Percentiles rank a stretch among this genome's conserved stretches.
Evolutionary conservation across 2,113 vertebrate genomes (phyloP).

Genomic region (Cyprinodon brontotheroides): DNA sequence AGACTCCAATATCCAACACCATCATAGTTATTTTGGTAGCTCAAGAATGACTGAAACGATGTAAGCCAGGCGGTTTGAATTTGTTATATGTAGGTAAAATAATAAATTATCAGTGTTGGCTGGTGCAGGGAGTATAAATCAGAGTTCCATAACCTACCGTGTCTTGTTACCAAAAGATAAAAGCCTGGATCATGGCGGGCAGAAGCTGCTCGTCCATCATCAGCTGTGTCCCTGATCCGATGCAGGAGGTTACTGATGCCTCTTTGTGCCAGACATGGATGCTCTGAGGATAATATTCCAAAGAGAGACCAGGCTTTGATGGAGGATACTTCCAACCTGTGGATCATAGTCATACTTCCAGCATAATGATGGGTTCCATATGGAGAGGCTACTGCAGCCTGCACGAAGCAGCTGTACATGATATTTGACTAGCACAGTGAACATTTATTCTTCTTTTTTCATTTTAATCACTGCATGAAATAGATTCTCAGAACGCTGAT

Average conservation of each 20-base stretch:
- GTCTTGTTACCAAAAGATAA: slow-evolving; percentile 6
- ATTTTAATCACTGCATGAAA: neutral
- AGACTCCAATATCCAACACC: neutral
- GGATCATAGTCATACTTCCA: slow-evolving; percentile 12
- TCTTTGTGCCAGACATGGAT: neutral
- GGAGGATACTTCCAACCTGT: neutral
- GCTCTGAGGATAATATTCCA: neutral
- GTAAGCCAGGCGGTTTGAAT: slow-evolving; percentile 6
- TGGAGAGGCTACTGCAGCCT: neutral
- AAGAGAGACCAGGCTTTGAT: slow-evolving; percentile 3
- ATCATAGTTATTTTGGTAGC: neutral
- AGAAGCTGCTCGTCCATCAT: slow-evolving; percentile 14
- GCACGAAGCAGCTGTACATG: neutral
- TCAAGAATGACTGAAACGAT: neutral
- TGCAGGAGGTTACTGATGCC: neutral
- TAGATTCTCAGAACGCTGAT: neutral
- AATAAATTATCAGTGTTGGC: slow-evolving; percentile 13
- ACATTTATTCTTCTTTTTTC: neutral
- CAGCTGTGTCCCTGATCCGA: neutral
- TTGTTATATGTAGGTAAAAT: neutral
- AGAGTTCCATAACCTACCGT: neutral
- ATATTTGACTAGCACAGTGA: neutral
- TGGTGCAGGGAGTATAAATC: slow-evolving; percentile 5
- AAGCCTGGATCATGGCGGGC: neutral
- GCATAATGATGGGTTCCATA: neutral